Evolutionary conservation across 2,888 invertebrate species (phyloP).

Genomic region (Shargacucullia verbasci): DNA sequence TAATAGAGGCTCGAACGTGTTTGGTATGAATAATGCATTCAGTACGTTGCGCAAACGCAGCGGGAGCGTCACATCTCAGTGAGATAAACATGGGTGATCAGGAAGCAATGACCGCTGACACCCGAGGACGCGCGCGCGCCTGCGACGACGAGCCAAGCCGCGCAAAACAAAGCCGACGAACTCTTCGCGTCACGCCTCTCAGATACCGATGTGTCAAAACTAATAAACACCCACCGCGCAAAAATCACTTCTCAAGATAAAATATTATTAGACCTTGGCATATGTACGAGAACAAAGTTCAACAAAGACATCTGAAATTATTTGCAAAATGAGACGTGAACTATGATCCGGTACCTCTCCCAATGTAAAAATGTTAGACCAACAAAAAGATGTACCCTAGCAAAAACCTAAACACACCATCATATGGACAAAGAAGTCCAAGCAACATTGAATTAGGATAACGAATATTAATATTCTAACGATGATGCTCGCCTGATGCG

Average conservation of each 20-base stretch:
- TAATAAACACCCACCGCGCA: conserved; percentile 28
- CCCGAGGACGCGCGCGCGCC: conserved; percentile 63
- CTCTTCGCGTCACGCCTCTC: conserved; percentile 46
- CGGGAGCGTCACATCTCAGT: conserved; percentile 58
- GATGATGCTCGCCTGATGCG: conserved; percentile 74
- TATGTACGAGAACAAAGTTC: conserved; percentile 28
- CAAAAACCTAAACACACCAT: conserved; percentile 46
- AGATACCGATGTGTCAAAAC: conserved; percentile 36
- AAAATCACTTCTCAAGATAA: conserved; percentile 29
- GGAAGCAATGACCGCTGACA: conserved; percentile 84
- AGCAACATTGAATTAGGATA: conserved; percentile 62
- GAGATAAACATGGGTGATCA: conserved; percentile 70
- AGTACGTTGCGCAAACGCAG: conserved; percentile 74
- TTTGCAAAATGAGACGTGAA: conserved; percentile 41
- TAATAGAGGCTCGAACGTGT: conserved; percentile 67
- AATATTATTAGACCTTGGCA: conserved; percentile 50
- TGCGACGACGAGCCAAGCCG: conserved; percentile 16
- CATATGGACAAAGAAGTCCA: conserved; percentile 71
- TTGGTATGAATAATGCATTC: conserved; percentile 77
- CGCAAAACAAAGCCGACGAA: conserved; percentile 62
- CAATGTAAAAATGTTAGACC: conserved; percentile 56
- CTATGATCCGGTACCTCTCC: conserved; percentile 60
- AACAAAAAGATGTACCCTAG: conserved; percentile 65
- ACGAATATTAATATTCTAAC: conserved; percentile 83
- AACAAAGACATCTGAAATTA: conserved; percentile 41